These are phyloP conservation scores for Drosophila quadrilineata DNA, from an alignment of 1,140 invertebrate species.

Conservation along the genomic window DNA sequence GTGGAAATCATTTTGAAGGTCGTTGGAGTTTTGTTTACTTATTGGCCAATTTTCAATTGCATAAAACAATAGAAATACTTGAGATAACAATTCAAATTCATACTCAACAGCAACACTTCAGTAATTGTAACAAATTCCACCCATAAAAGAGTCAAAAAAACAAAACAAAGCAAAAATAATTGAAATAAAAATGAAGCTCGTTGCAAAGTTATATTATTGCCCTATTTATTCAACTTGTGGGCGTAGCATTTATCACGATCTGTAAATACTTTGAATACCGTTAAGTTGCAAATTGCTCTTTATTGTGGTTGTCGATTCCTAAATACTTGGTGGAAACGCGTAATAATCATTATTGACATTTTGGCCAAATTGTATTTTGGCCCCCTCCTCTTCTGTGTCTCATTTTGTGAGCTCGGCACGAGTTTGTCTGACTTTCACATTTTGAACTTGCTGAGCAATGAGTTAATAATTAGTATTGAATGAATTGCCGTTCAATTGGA, in stretches of 20 bases:
- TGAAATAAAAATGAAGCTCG: neutral
- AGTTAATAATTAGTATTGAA: constrained; percentile 28
- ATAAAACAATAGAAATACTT: constrained; percentile 3
- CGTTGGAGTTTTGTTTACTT: constrained; percentile 11
- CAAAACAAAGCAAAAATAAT: constrained; percentile 20
- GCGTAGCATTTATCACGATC: constrained; percentile 71
- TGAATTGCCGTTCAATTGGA: constrained; percentile 1
- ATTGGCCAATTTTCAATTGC: constrained; percentile 25
- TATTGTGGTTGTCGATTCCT: constrained; percentile 4
- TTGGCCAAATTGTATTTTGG: constrained; percentile 5
- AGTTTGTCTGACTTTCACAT: constrained; percentile 63
- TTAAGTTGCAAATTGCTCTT: constrained; percentile 46
- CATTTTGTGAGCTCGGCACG: constrained; percentile 55
- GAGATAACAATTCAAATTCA: too few species aligned
- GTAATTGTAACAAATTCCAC: constrained; percentile 40
- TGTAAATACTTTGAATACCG: constrained; percentile 59
- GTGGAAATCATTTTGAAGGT: constrained; percentile 31
- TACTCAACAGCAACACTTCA: too few species aligned
- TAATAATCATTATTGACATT: constrained; percentile 37
- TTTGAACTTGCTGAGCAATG: constrained; percentile 36
- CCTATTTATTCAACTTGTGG: constrained; percentile 52
- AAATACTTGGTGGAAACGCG: too few species aligned
- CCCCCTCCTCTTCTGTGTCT: neutral
- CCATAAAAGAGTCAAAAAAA: too few species aligned
- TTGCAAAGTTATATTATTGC: constrained; percentile 45